phyloP scores from a whole-genome alignment of 2,113 vertebrate species.

The Corvus cornix region DNA sequence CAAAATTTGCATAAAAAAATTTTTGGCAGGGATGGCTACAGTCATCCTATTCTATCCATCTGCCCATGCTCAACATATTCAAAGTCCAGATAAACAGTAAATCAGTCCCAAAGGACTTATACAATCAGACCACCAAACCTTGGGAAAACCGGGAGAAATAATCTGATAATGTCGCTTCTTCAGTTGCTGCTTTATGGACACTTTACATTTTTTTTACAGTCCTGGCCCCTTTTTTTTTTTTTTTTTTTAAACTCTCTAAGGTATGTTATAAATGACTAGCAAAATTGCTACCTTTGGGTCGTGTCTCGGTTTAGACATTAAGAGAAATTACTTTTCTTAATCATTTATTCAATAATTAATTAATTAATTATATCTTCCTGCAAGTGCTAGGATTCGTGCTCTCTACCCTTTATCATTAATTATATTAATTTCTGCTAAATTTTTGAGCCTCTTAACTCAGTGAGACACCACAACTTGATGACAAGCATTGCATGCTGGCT shows the following conservation, averaged over 20 bases:
- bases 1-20: background rate
- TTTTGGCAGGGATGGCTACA: background rate
- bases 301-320: background rate
- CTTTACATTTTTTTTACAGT: background rate
- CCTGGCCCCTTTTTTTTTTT: background rate
- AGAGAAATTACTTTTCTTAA: background rate
- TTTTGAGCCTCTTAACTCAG: background rate
- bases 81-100: background rate
- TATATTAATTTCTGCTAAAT: background rate
- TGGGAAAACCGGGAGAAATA: background rate
- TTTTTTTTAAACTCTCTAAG: background rate
- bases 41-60: background rate
- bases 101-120: background rate
- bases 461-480: background rate
- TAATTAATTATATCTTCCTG: background rate
- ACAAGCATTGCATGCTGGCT: background rate
- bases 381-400: background rate
- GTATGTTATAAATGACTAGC: background rate
- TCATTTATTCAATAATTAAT: background rate
- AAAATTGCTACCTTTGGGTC: background rate
- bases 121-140: background rate
- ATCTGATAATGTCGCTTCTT: background rate
- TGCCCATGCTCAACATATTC: background rate
- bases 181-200: background rate
- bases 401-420: background rate